Conservation (phyloP, 2,888 invertebrate genomes). For the Psylliodes chrysocephalus region DNA sequence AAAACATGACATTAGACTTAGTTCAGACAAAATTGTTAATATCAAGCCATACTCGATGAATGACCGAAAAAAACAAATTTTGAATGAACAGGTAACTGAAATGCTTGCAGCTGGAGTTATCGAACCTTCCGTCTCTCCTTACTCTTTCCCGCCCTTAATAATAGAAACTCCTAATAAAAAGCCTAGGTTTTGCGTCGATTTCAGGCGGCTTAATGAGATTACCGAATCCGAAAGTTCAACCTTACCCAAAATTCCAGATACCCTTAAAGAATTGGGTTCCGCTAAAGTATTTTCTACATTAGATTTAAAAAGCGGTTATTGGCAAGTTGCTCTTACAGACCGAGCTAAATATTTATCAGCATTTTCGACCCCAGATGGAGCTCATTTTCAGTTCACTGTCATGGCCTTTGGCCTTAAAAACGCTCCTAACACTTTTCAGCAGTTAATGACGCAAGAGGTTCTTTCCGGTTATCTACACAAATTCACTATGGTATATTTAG, state of each 20-base stretch:
- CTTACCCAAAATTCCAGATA: conserved; percentile 7
- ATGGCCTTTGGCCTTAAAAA: conserved; percentile 33
- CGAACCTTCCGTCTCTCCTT: conserved; percentile 13
- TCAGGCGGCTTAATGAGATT: neutral
- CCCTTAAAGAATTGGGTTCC: neutral
- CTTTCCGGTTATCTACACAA: conserved; percentile 1
- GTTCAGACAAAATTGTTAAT: neutral
- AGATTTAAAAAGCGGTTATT: too few relatives aligned
- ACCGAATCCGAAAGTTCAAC: conserved; percentile 1
- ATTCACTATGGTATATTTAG: conserved; percentile 36
- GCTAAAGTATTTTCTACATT: conserved; percentile 25
- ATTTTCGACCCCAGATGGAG: conserved; percentile 24
- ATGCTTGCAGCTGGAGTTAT: conserved; percentile 24
- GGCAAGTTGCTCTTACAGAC: conserved; percentile 6
- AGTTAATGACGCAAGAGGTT: conserved; percentile 12
- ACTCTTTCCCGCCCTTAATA: conserved; percentile 11
- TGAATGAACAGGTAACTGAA: conserved; percentile 15
- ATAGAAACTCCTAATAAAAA: conserved; percentile 9
- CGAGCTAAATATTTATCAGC: conserved; percentile 18
- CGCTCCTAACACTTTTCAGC: conserved; percentile 26
- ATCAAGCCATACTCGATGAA: neutral
- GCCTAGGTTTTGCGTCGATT: too few relatives aligned
- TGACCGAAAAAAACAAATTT: conserved; percentile 2
- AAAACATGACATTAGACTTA: neutral
- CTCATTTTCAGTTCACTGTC: conserved; percentile 25